Evolutionary conservation across 2,113 vertebrate genomes (phyloP).

Genomic region (Megalops atlanticus): DNA sequence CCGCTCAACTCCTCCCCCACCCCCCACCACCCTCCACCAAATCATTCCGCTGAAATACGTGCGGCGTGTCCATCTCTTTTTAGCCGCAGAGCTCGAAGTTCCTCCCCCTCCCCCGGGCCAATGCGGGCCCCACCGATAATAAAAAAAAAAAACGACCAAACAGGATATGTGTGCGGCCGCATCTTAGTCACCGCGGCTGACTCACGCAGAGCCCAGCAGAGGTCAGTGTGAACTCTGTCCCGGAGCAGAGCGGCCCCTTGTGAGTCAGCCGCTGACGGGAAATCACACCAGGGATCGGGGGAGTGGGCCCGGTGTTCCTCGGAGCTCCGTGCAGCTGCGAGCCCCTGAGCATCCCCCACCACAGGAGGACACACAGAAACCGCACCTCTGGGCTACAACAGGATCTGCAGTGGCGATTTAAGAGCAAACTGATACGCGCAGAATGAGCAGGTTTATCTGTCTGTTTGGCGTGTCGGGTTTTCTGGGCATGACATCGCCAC

Average conservation of each 20-base stretch:
- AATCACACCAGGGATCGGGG: background rate
- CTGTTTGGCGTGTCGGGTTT: too few species aligned
- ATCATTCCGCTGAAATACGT: conserved; percentile 6
- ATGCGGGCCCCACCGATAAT: too few species aligned
- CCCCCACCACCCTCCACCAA: background rate
- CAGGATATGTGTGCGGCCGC: background rate
- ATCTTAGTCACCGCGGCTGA: background rate
- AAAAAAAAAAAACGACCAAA: background rate
- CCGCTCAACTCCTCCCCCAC: background rate
- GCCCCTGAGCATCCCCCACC: background rate
- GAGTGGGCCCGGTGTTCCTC: background rate
- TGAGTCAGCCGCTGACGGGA: background rate
- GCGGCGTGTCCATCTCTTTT: too few species aligned
- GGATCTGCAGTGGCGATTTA: too few species aligned
- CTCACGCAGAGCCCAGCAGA: background rate
- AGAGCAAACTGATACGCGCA: too few species aligned
- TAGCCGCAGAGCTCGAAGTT: too few species aligned
- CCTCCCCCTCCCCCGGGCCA: too few species aligned
- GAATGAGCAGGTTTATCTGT: too few species aligned
- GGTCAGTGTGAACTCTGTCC: background rate
- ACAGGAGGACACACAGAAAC: background rate
- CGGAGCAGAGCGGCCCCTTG: background rate
- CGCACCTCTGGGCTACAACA: background rate
- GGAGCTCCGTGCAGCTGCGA: background rate
- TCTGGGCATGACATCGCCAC: too few species aligned